Evolutionary conservation across 2,888 invertebrate genomes (phyloP).

Genomic region (Aphodius sticticus): DNA sequence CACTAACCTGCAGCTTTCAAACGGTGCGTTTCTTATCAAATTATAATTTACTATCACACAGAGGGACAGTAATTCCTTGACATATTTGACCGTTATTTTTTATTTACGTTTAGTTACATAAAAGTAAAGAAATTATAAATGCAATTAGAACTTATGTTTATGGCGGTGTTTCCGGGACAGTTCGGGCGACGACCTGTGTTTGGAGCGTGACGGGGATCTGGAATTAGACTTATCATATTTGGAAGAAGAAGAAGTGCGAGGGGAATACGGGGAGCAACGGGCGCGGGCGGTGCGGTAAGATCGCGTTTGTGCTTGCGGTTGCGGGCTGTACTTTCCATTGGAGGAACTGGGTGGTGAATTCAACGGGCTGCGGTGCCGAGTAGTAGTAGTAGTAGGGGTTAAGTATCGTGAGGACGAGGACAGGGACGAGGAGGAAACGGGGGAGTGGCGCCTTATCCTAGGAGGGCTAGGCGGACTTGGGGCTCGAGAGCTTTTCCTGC

Average conservation of each 20-base stretch:
- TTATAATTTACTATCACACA: too few relatives aligned
- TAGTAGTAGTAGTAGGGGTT: slow-evolving; percentile 19
- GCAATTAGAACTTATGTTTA: slow-evolving; percentile 63
- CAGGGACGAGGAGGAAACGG: slow-evolving; percentile 52
- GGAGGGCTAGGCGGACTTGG: slow-evolving; percentile 58
- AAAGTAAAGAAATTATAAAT: slow-evolving; percentile 21
- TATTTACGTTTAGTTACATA: too few relatives aligned
- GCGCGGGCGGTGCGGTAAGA: slow-evolving; percentile 41
- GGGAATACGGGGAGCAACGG: slow-evolving; percentile 54
- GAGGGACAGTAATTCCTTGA: too few relatives aligned
- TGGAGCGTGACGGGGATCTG: slow-evolving; percentile 34
- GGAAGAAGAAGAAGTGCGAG: slow-evolving; percentile 43
- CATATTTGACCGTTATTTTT: too few relatives aligned
- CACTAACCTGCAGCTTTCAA: too few relatives aligned
- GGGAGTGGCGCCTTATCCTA: slow-evolving; percentile 57
- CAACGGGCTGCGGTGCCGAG: slow-evolving; percentile 51
- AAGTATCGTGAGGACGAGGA: too few relatives aligned
- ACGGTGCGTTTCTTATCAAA: too few relatives aligned
- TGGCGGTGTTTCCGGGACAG: slow-evolving; percentile 63
- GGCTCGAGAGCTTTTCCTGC: slow-evolving; percentile 54
- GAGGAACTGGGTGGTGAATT: slow-evolving; percentile 51
- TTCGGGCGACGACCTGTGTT: slow-evolving; percentile 55
- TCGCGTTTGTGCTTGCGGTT: slow-evolving; percentile 39
- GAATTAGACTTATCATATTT: slow-evolving; percentile 48
- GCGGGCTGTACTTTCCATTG: slow-evolving; percentile 55